Base-by-base conservation (phyloP, 2,888 invertebrate genomes). In the Pyrrhosoma nymphula region DNA sequence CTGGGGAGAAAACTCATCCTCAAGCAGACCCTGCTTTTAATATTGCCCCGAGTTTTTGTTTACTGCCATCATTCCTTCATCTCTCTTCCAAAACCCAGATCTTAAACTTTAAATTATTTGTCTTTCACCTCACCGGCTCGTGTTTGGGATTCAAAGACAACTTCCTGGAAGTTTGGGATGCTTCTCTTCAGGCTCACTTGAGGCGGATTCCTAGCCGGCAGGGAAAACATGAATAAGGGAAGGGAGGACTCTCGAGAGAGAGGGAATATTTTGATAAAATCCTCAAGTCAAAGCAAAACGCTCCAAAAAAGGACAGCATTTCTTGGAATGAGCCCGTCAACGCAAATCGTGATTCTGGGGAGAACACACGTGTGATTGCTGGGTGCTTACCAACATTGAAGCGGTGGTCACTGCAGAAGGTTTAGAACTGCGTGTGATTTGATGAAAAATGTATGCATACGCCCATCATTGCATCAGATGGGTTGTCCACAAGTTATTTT, bases 71-170 rank as follows among this genome's bases (percentile, higher is more conserved):
- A 82, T 82, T 35, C 35, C 82, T 82, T 35, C 26, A 26, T 16
- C 82, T 82, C 82, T n/a, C 82, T 35, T 14, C 0, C n/a, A n/a
- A 4, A 82, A 35, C 82, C 35, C 82, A 82, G 82, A 82, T 82
- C 30, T 18, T 82, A 30, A 82, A 82, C 30, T 82, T 82, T 82
- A 35, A 82, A 82, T 35, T 82, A 82, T 82, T 82, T 82, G 26
- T 35, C 82, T 82, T 35, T 18, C 35, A 18, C 82, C 82, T 82
- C 82, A 35, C 14, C 35, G 82, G 35, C 82, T 8, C 82, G 3
- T 82, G 82, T 82, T 82, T 82, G 30, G 30, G 30, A 82, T 82
- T 82, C 82, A 82, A 82, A 82, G 82, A 82, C 30, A 82, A 82
- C 82, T 82, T 82, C 14, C 35, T 82, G 82, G 82, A 82, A 82